These are phyloP conservation scores for Ceratina australensis DNA, from an alignment of 1,140 invertebrate genomes.

Conservation along the genomic window DNA sequence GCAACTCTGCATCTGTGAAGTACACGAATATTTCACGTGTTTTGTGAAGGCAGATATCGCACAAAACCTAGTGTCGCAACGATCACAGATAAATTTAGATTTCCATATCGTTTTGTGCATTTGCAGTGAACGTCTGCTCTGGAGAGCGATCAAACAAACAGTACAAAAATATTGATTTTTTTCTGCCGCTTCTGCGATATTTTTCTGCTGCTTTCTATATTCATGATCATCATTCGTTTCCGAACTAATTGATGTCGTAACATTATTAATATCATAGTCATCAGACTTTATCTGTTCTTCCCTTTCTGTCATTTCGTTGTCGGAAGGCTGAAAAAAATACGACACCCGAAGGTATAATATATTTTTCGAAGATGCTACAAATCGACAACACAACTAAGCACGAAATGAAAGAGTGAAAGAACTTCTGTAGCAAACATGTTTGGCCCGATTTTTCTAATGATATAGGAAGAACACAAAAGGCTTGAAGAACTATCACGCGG, in stretches of 20 bases:
- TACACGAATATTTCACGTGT: too few relatives aligned
- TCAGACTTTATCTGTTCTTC: slow-evolving; percentile 23
- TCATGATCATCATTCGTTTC: background rate
- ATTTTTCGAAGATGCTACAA: background rate
- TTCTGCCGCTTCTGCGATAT: background rate
- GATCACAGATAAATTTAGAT: background rate
- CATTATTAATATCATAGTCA: background rate
- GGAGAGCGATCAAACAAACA: background rate
- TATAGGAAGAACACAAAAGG: too few relatives aligned
- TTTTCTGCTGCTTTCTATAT: background rate
- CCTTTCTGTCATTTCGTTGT: slow-evolving; percentile 22
- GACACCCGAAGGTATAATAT: background rate
- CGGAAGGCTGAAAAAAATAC: slow-evolving; percentile 44
- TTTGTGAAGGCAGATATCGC: too few relatives aligned
- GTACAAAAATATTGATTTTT: background rate
- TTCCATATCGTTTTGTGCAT: background rate
- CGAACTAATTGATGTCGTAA: background rate
- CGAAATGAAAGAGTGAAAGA: too few relatives aligned
- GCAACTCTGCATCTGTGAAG: too few relatives aligned
- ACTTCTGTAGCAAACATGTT: too few relatives aligned
- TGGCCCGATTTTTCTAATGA: too few relatives aligned
- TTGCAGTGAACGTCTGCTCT: fast-evolving
- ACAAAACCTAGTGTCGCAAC: background rate
- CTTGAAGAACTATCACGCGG: too few relatives aligned
- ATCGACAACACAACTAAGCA: background rate